Evolutionary conservation across 2,113 vertebrate species (phyloP), one percentile per base, ranked within the genome.

Genomic region (Protobothrops mucrosquamatus): DNA sequence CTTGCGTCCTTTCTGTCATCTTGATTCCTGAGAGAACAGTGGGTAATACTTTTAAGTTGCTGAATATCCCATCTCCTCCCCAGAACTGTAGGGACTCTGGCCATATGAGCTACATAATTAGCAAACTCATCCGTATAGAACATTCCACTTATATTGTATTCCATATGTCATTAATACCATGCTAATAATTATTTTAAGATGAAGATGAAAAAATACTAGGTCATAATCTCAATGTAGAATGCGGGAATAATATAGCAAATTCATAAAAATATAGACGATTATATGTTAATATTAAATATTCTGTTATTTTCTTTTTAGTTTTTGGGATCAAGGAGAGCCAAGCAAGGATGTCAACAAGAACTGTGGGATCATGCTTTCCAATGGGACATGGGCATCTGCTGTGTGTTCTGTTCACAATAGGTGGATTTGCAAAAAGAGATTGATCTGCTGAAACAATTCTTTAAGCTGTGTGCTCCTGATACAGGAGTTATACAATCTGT

Each of bases 391-490:
- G 92, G 89, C 74, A 29, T 51, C 92, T 54, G 92, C 55, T 43
- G 1, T 29, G 46, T 93, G 92, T 87, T 90, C 92, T 18, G 4
- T 54, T 93, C 22, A n/a, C 8, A 29, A 93, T 8, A 48, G 4
- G 23, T 93, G 92, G 92, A 87, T 93, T 87, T 93, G 92, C 52
- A 87, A 93, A 87, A 90, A 57, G 74, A 61, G 12, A 34, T 34
- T 93, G 46, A 29, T 69, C n/a, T 93, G 92, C 56, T 90, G n/a
- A 93, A 59, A 93, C 39, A 22, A 12, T 51, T n/a, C 1, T 20
- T 54, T 43, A 4, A 51, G 29, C 51, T n/a, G 6, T 22, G 29
- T 24, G 46, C 7, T 39, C 29, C 18, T 43, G 18, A n/a, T 22
- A 52, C 56, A 87, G 22, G 92, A 64, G 39, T 52, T 43, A 56